Evolutionary conservation across 2,797 vertebrate genomes (phyloP), one percentile per base, ranked within the genome.

Genomic region (Rhinoraja longicauda): DNA sequence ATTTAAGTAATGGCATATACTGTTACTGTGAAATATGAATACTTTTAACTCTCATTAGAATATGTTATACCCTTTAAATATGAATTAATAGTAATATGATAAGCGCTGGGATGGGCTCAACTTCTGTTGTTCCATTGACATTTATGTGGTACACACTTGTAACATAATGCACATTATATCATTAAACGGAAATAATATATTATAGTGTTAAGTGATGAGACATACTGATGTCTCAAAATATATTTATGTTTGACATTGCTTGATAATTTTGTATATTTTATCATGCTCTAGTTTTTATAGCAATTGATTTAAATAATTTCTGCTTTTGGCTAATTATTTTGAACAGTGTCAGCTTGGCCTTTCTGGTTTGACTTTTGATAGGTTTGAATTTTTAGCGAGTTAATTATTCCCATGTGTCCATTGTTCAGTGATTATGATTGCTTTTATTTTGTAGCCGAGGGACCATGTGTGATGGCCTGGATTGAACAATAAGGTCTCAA

Each of bases 31-130:
- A 88, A 88, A 67, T 15, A 17, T 88, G 59, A 88, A 67, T 67
- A 88, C 59, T 32, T 67, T 88, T 88, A 19, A 88, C 62, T 67
- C n/a, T 88, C n/a, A 88, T 88, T 67, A 64, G 59, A 67, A 59
- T n/a, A 64, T 88, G 59, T 88, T 88, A n/a, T 67, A 88, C 4
- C 84, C 84, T 88, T 67, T 88, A 88, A 67, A 88, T 88, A 67
- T 88, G n/a, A 36, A 32, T 64, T 67, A 64, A 36, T 88, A 32
- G n/a, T 67, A 88, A 88, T n/a, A 15, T 17, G 36, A 92, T 15
- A 39, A n/a, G 70, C 90, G 75, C 6, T 75, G 26, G 39, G 67
- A 57, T 67, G 45, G 26, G 24, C 90, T 45, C 24, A 72, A 24
- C 26, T 4, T 53, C 70, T 73, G 70, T 75, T 15, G 10, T 90